Evolutionary conservation across 2,797 vertebrate genomes (phyloP), one percentile per base, ranked within the genome.

Genomic region (Euthynnus affinis): DNA sequence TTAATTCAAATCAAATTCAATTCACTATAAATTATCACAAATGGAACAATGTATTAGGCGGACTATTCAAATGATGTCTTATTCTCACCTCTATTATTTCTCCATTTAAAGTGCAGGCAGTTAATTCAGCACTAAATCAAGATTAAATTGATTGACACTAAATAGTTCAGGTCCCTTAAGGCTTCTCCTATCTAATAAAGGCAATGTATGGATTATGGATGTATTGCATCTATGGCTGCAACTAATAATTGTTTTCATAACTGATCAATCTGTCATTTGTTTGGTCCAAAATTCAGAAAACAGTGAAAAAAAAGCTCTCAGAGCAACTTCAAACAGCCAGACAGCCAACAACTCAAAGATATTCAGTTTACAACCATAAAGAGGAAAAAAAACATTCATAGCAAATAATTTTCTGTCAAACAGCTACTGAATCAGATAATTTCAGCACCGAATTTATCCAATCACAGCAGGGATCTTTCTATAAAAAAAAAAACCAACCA

Each of bases 21-120:
- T 64, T 57, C 58, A 63, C 37, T 49, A 17, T 22, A 63, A 74
- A 80, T 60, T 1, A 63, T 40, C 29, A 9, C 29, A 72, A 59
- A 68, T 62, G 57, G 32, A 77, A 23, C n/a, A 56, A 34, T 32
- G 34, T 25, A 58, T 23, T 15, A 22, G n/a, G 27, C 29, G 9
- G 9, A 18, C 3, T 17, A 29, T 72, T 63, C 48, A 60, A 57
- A 67, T 75, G 42, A 64, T 48, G 57, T 55, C 51, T 73, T 17
- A 57, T 22, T 74, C 57, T 64, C 61, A 37, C 6, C 6, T 23
- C 56, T 76, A 15, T 68, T 53, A 53, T 48, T 62, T 71, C 12
- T n/a, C 37, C 5, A 4, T 72, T 32, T 60, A 74, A 25, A 15
- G 48, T 27, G 27, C 25, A 32, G 40, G 46, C 44, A 56, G 40